A percentile compares a stretch with the other conserved stretches of the same genome.
Conservation (phyloP, 2,113 vertebrate genomes). For the Anthoscopus minutus region DNA sequence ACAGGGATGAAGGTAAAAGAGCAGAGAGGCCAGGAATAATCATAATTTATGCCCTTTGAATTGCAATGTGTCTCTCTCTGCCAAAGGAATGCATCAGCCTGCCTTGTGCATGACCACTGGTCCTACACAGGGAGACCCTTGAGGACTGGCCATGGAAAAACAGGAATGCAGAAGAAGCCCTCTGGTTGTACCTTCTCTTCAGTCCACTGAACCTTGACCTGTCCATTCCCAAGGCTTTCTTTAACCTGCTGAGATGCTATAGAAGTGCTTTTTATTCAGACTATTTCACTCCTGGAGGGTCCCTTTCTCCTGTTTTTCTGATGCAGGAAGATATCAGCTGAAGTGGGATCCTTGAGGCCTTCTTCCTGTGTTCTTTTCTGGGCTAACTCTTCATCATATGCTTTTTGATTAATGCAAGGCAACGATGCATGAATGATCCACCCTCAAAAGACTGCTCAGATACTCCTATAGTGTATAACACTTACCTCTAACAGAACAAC, state of each 20-base stretch:
- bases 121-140: neutral
- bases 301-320: neutral
- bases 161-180: neutral
- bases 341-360: neutral
- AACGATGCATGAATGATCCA: fast-evolving
- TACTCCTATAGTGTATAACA: neutral
- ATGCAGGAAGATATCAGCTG: neutral
- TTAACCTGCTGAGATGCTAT: neutral
- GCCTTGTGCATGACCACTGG: too few relatives aligned
- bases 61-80: neutral
- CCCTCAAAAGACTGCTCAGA: neutral
- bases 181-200: neutral
- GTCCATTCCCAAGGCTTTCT: neutral
- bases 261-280: neutral
- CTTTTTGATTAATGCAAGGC: neutral
- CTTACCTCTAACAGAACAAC: neutral
- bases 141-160: neutral
- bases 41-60: neutral
- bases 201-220: neutral
- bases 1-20: neutral
- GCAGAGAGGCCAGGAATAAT: neutral
- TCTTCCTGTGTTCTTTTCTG: neutral
- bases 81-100: neutral
- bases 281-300: neutral
- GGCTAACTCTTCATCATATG: neutral